Evolutionary conservation across 2,888 invertebrate genomes (phyloP).

Genomic region (Ommatoiulus sabulosus): DNA sequence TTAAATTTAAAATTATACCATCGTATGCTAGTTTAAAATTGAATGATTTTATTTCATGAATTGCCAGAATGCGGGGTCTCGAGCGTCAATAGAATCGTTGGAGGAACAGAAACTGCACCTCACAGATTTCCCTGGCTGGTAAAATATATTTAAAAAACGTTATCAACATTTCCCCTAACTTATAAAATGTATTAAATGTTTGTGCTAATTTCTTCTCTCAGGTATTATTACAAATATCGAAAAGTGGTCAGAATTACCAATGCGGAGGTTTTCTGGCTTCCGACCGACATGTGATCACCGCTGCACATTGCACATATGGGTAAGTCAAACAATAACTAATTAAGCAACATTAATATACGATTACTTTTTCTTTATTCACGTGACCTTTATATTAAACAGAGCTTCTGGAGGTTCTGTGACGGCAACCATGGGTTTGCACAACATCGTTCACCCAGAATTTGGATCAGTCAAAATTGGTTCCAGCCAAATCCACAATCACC

Average conservation of each 20-base stretch:
- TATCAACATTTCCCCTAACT: background rate
- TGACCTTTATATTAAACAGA: background rate
- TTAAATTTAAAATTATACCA: background rate
- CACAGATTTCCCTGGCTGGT: conserved; percentile 51
- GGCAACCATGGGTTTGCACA: background rate
- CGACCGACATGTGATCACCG: conserved; percentile 49
- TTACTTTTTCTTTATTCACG: no score
- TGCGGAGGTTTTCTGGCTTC: conserved; percentile 52
- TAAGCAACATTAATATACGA: background rate
- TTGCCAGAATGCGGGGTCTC: conserved; percentile 21
- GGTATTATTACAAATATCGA: background rate
- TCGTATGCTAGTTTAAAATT: background rate
- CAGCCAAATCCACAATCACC: background rate
- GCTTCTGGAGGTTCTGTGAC: conserved; percentile 17
- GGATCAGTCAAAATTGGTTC: background rate
- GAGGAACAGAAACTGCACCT: conserved; percentile 2
- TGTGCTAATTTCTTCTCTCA: background rate
- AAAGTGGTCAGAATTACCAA: background rate
- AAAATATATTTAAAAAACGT: background rate
- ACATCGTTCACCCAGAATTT: background rate
- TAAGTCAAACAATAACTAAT: background rate
- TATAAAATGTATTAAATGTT: no score
- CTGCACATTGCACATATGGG: conserved; percentile 50
- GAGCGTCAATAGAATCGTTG: conserved; percentile 16
- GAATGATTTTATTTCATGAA: background rate